These are phyloP conservation scores for Oryzias javanicus DNA, from an alignment of 2,113 vertebrate genomes.

Conservation along the genomic window DNA sequence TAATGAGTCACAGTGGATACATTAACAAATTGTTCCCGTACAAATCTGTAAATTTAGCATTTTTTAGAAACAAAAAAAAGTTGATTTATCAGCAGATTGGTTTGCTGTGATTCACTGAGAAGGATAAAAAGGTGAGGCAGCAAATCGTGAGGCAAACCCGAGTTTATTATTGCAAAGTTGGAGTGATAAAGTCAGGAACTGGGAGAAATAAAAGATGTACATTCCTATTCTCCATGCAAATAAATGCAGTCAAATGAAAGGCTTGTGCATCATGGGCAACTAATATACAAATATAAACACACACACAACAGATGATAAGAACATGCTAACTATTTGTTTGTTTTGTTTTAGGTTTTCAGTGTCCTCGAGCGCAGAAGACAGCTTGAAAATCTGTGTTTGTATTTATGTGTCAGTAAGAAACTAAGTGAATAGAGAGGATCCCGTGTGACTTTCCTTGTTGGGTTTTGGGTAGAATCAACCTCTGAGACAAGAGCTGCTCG, in stretches of 20 bases:
- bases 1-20: too few species aligned
- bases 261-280: constrained; percentile 32
- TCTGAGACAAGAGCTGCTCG: constrained; percentile 52
- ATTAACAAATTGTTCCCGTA: too few species aligned
- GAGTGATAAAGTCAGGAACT: constrained; percentile 54
- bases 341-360: constrained; percentile 50
- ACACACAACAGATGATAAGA: constrained; percentile 22
- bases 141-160: constrained; percentile 43
- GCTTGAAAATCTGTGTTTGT: constrained; percentile 10
- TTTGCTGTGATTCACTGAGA: constrained; percentile 33
- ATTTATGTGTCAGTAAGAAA: constrained; percentile 15
- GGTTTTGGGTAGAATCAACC: constrained; percentile 54
- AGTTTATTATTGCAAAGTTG: constrained; percentile 67
- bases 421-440: constrained; percentile 22
- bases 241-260: constrained; percentile 54
- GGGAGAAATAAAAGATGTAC: constrained; percentile 59
- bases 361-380: constrained; percentile 41
- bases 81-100: constrained; percentile 45
- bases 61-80: background rate
- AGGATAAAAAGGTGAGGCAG: constrained; percentile 6
- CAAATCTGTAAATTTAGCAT: too few species aligned
- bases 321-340: background rate
- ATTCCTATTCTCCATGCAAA: constrained; percentile 53
- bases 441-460: constrained; percentile 61
- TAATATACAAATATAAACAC: constrained; percentile 27